These are phyloP conservation scores for Xyrauchen texanus DNA, from an alignment of 2,113 vertebrate genomes.

Conservation along the genomic window DNA sequence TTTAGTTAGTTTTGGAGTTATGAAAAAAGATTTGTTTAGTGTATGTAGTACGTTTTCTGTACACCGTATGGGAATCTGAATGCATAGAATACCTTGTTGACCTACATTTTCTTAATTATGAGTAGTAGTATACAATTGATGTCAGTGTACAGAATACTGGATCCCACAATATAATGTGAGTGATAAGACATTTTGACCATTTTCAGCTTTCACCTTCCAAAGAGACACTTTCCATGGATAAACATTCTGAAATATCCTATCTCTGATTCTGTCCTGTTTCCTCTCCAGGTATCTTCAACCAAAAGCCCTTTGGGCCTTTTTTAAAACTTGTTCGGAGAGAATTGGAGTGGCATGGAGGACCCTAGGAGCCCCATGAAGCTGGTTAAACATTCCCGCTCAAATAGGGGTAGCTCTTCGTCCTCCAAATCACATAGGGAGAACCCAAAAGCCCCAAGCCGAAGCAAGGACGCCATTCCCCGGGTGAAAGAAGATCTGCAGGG, in stretches of 20 bases:
- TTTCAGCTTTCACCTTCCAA: too few relatives aligned
- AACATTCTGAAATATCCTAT: constrained; percentile 22
- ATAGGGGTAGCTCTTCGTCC: constrained; percentile 71
- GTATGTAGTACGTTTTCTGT: too few relatives aligned
- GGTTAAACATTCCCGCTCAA: constrained; percentile 79
- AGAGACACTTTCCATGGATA: not conserved
- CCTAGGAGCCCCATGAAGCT: constrained; percentile 81
- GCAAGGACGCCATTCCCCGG: constrained; percentile 75
- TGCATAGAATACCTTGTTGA: not conserved
- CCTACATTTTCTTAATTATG: too few relatives aligned
- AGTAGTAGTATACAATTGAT: not conserved
- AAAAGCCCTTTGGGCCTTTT: constrained; percentile 48
- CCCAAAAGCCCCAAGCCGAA: constrained; percentile 72
- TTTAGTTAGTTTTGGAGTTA: too few relatives aligned
- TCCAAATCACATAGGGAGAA: constrained; percentile 73
- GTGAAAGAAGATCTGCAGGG: constrained; percentile 75
- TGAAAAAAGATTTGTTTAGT: too few relatives aligned
- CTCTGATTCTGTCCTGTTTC: constrained; percentile 37
- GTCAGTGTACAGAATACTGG: not conserved
- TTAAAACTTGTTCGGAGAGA: constrained; percentile 61
- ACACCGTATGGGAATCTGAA: too few relatives aligned
- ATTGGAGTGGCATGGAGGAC: constrained; percentile 84
- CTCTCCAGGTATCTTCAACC: constrained; percentile 52
- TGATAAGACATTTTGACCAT: not conserved
- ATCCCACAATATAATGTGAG: not conserved